phyloP scores from a whole-genome alignment of 1,140 invertebrate genomes.

The Caenorhabditis inopinata region DNA sequence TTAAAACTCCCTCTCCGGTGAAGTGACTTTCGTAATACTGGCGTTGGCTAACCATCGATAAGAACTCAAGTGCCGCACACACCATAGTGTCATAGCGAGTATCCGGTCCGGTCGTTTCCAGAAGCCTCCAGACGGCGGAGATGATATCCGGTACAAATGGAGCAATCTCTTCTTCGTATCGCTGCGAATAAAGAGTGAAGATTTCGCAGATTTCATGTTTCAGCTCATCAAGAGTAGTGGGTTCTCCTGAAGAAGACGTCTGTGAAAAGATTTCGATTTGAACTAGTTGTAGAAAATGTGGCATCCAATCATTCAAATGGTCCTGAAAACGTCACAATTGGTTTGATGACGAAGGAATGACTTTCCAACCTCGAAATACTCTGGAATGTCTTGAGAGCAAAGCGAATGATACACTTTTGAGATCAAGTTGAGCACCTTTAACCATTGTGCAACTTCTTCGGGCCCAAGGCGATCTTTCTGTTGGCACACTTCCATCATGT shows the following conservation, averaged over 20 bases:
- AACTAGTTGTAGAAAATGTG: constrained; percentile 80
- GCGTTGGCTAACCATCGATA: constrained; percentile 87
- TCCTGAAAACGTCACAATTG: constrained; percentile 77
- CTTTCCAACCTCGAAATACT: constrained; percentile 74
- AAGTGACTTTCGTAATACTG: constrained; percentile 83
- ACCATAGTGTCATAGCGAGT: constrained; percentile 69
- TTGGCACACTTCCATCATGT: constrained; percentile 78
- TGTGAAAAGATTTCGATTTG: constrained; percentile 74
- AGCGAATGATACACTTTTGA: constrained; percentile 94
- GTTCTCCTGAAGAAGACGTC: constrained; percentile 71
- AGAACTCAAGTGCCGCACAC: constrained; percentile 81
- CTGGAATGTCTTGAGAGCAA: constrained; percentile 91
- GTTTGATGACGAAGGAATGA: neutral
- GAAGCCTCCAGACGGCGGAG: constrained; percentile 78
- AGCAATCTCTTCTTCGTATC: constrained; percentile 94
- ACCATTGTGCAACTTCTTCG: constrained; percentile 38
- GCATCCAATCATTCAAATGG: constrained; percentile 92
- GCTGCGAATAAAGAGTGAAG: constrained; percentile 86
- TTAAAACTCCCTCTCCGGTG: constrained; percentile 80
- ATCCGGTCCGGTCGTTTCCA: constrained; percentile 73
- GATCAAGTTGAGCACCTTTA: constrained; percentile 78
- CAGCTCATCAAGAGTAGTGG: constrained; percentile 5
- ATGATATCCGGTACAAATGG: constrained; percentile 85
- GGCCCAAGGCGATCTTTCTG: constrained; percentile 79
- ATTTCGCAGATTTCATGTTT: constrained; percentile 89